phyloP scores from a whole-genome alignment of 2,113 vertebrate species.

The Lophochroa leadbeateri region DNA sequence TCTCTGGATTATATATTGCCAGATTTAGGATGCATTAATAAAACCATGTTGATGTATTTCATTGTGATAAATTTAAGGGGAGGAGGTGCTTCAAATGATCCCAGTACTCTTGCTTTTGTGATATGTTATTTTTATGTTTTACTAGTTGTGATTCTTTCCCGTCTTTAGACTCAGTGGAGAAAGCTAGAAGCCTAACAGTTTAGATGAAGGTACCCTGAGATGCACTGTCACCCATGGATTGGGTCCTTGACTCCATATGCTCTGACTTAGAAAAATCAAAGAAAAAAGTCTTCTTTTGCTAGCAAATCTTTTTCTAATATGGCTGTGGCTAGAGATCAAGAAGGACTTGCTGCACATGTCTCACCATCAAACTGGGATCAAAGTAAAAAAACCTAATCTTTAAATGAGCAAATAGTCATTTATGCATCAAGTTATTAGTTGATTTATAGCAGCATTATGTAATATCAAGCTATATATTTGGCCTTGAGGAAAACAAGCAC shows the following conservation, averaged over 20 bases:
- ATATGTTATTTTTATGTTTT: background rate
- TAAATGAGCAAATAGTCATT: background rate
- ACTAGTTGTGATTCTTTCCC: background rate
- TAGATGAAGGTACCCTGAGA: background rate
- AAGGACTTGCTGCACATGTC: background rate
- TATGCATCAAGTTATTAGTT: background rate
- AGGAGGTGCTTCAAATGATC: background rate
- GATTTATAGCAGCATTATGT: background rate
- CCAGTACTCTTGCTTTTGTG: background rate
- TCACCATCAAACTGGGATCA: background rate
- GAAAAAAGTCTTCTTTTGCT: background rate
- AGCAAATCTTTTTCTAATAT: background rate
- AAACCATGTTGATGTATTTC: background rate
- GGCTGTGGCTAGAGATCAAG: background rate
- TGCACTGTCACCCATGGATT: background rate
- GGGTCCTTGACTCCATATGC: background rate
- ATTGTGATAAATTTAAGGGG: background rate
- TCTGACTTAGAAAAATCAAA: background rate
- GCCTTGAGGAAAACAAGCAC: background rate
- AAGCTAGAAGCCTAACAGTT: background rate
- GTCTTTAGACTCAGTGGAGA: background rate
- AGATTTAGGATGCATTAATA: background rate
- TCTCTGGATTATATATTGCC: background rate
- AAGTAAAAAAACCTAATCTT: background rate
- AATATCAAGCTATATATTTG: background rate